Evolutionary conservation across 2,888 invertebrate genomes (phyloP), one percentile per base, ranked within the genome.

Genomic region (Drosophila pseudotalamancana): DNA sequence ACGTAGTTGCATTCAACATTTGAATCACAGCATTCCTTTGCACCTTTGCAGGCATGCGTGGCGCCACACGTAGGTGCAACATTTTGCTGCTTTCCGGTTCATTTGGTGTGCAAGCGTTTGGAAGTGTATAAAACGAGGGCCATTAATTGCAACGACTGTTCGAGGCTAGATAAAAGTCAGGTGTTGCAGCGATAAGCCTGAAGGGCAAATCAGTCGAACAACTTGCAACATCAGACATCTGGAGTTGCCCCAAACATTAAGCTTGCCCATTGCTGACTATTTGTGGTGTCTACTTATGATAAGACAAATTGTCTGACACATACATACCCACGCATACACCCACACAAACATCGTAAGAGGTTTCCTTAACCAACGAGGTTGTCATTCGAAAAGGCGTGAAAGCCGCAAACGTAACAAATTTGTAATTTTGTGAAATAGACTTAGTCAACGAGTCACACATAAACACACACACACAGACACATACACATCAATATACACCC

Each of bases 331-430:
- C n/a, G 12, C 9, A 16, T 2, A 12, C 34, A 4, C n/a, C 3
- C 19, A 19, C 3, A 18, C 32, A 45, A 37, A 25, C 48, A n/a
- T n/a, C n/a, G n/a, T n/a, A n/a, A n/a, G n/a, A n/a, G n/a, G n/a
- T n/a, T n/a, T n/a, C 46, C 31, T 42, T 42, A 42, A 50, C 48
- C 50, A 16, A 46, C 34, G 49, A 29, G 23, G 35, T 48, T 84
- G 78, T 72, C 78, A 77, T 53, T 63, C 18, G 71, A 39, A 73
- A 78, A 81, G 78, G 84, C 81, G 83, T 77, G 70, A 84, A 83
- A 78, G 78, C 87, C 84, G 46, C 83, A 84, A 84, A 84, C 87
- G 84, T 84, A 81, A 84, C 83, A 84, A 84, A 84, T 84, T 80
- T 70, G 84, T 80, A 80, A 87, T 78, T 77, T 84, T 78, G 51